Conservation (phyloP, 2,797 vertebrate genomes). For the Alca torda region DNA sequence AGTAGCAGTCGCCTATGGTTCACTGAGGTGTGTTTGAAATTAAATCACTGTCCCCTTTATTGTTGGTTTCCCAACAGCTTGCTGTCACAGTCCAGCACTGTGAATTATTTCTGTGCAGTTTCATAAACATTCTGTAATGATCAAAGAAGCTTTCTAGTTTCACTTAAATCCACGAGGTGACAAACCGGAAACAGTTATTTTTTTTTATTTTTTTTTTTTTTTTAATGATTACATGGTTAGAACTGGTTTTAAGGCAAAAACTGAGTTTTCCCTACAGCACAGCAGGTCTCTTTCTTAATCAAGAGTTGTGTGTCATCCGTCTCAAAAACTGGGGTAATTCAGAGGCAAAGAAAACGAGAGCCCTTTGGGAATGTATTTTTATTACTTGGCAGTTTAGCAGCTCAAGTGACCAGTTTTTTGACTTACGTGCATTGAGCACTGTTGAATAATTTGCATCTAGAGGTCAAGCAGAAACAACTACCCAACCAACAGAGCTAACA, state of each 20-base stretch:
- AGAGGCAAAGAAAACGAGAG: not conserved
- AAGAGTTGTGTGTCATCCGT: not conserved
- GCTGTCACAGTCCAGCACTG: not conserved
- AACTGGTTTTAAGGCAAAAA: not conserved
- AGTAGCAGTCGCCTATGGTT: not conserved
- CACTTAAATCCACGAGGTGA: not conserved
- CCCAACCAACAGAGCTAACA: not conserved
- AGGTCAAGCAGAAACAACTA: not conserved
- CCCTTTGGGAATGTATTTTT: not conserved
- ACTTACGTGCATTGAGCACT: not conserved
- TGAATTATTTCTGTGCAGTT: not conserved
- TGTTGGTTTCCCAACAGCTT: not conserved
- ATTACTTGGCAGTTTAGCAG: not conserved
- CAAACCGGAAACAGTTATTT: not conserved
- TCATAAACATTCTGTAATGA: constrained; percentile 6
- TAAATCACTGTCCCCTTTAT: not conserved
- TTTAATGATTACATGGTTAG: not conserved
- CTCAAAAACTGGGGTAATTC: not conserved
- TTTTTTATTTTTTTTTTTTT: not conserved
- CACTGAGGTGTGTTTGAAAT: not conserved
- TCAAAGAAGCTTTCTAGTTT: not conserved
- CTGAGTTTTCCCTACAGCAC: not conserved
- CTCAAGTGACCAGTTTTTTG: not conserved
- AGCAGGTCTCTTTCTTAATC: not conserved
- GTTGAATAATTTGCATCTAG: not conserved